phyloP scores from a whole-genome alignment of 2,797 vertebrate species.

The Anguilla anguilla region DNA sequence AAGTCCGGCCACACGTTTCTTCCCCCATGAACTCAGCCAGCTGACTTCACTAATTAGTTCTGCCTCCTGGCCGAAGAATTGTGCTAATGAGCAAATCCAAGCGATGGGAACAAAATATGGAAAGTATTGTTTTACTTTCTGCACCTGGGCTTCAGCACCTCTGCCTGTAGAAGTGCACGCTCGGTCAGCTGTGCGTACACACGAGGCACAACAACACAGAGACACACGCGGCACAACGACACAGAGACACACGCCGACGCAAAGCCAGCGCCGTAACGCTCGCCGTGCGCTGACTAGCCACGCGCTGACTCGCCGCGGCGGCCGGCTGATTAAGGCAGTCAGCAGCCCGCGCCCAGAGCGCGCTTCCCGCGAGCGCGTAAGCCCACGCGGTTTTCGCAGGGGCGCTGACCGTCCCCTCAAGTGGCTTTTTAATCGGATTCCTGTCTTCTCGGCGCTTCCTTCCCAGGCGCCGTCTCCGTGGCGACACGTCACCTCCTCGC shows the following conservation, averaged over 20 bases:
- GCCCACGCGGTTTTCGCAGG: neutral
- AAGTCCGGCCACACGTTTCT: no score
- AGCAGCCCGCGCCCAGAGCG: neutral
- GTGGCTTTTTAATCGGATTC: constrained; percentile 4
- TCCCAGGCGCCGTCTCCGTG: neutral
- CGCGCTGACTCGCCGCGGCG: neutral
- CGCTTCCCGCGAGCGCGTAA: neutral
- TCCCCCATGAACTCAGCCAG: no score
- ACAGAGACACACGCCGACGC: no score
- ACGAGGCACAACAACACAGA: no score
- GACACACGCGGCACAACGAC: no score
- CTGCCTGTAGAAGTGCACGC: neutral
- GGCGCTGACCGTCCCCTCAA: neutral
- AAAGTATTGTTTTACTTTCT: no score
- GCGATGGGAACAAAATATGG: no score
- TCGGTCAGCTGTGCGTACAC: no score
- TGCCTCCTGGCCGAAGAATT: no score
- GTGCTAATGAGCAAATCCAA: no score
- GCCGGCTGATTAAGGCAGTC: neutral
- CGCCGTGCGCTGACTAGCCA: neutral
- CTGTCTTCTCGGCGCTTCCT: neutral
- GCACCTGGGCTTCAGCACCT: no score
- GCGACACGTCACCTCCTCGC: neutral
- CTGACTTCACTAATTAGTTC: no score
- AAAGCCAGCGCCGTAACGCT: neutral